Evolutionary conservation across 2,888 invertebrate genomes (phyloP).

Genomic region (Scotopteryx bipunctaria): DNA sequence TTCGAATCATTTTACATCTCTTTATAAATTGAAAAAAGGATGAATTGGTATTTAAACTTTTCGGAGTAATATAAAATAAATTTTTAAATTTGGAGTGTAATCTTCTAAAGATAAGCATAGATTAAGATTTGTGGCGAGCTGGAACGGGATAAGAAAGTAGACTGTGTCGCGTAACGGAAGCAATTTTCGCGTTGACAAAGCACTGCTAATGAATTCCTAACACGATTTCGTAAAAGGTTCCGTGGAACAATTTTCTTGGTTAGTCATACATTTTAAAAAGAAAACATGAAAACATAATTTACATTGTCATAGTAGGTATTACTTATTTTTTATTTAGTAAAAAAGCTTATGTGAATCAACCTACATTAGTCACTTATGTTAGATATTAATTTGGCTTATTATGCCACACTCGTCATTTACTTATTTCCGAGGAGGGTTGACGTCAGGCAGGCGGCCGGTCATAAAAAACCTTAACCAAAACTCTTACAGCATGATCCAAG

Average conservation of each 20-base stretch:
- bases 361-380: too few species aligned
- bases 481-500: too few species aligned
- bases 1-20: constrained; percentile 25
- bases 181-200: constrained; percentile 37
- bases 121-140: constrained; percentile 32
- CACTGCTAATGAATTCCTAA: constrained; percentile 36
- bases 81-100: constrained; percentile 30
- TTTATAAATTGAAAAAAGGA: background rate
- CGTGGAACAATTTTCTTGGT: constrained; percentile 20
- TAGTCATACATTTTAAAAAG: constrained; percentile 8
- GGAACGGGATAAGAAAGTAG: constrained; percentile 38
- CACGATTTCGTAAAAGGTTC: constrained; percentile 30
- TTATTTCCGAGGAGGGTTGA: too few species aligned
- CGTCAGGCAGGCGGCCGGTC: too few species aligned
- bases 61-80: constrained; percentile 1
- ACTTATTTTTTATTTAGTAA: too few species aligned
- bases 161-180: constrained; percentile 39
- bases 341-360: too few species aligned
- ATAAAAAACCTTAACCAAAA: too few species aligned
- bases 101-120: constrained; percentile 31
- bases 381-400: too few species aligned
- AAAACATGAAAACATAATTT: constrained; percentile 3
- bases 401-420: too few species aligned
- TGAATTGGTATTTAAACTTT: background rate
- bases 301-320: too few species aligned